Conservation (phyloP, 2,113 vertebrate species). For the Percina caprodes region DNA sequence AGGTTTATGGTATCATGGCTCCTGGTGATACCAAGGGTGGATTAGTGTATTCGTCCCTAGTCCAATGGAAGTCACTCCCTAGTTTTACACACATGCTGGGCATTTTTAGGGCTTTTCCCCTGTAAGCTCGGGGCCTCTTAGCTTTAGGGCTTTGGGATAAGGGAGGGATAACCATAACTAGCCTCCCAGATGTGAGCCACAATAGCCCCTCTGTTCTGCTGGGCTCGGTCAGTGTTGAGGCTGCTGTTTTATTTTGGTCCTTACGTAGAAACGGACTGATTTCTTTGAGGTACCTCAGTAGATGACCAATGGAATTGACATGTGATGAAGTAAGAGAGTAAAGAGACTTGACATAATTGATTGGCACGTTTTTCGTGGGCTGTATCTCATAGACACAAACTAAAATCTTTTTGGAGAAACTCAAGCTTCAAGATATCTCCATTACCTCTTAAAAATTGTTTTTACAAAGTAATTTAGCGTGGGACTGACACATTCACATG, state of each 20-base stretch:
- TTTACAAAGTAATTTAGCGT: not conserved
- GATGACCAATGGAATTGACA: not conserved
- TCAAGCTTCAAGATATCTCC: not conserved
- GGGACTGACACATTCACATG: not conserved
- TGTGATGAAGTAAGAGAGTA: too few relatives aligned
- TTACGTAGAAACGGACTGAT: conserved; percentile 21
- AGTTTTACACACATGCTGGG: not conserved
- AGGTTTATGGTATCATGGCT: too few relatives aligned
- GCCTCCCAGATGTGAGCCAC: conserved; percentile 78
- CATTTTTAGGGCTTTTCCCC: not conserved
- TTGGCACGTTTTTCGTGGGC: not conserved
- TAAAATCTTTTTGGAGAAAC: not conserved
- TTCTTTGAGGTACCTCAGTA: conserved; percentile 1
- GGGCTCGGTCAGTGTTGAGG: not conserved
- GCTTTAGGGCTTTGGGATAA: conserved; percentile 8
- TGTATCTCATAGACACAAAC: not conserved
- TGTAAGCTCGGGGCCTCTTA: not conserved
- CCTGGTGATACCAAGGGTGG: not conserved
- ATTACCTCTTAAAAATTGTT: not conserved
- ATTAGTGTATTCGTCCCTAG: not conserved
- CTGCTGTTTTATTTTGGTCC: not conserved
- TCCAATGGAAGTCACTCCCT: not conserved
- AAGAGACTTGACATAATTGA: too few relatives aligned
- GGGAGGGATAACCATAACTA: conserved; percentile 42
- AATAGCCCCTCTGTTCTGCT: conserved; percentile 67